Base-by-base conservation (phyloP, 2,888 invertebrate genomes). In the Lottia scabra region DNA sequence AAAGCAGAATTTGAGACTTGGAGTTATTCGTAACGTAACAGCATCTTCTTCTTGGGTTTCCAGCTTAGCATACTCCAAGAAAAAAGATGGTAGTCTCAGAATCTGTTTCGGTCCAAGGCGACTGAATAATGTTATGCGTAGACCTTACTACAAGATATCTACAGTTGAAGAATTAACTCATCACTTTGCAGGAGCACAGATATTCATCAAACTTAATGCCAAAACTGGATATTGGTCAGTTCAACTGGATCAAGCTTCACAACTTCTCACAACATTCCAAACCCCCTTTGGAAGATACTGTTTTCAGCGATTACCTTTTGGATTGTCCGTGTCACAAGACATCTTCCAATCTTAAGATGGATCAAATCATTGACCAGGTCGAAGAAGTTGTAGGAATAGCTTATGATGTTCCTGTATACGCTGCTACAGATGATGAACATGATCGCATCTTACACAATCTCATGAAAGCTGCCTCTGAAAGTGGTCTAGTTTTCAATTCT, bases 181-280 rank as follows among this genome's bases (percentile, higher is more conserved):
- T 15, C n/a, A 71, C 23, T 73, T 79, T 46, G 63, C 70, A 43
- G 63, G 65, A n/a, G 72, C 77, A 38, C 73, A 70, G 23, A 19
- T 71, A 8, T 79, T 79, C 70, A 63, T 45, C 13, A 78, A 78
- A 62, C 71, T 77, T 2, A 77, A 79, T 65, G 75, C 77, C 15
- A 77, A 78, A 44, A 46, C 72, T 0, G 79, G 78, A 30, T 79
- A 77, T 44, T 75, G 75, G 77, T 62, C 68, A n/a, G n/a, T n/a
- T n/a, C n/a, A n/a, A n/a, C n/a, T n/a, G n/a, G n/a, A n/a, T n/a
- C n/a, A n/a, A n/a, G n/a, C n/a, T n/a, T n/a, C n/a, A n/a, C n/a
- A n/a, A n/a, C n/a, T n/a, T n/a, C n/a, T n/a, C n/a, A n/a, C n/a
- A n/a, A n/a, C n/a, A n/a, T n/a, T n/a, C n/a, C n/a, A n/a, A n/a